Evolutionary conservation across 2,888 invertebrate genomes (phyloP).

Genomic region (Oscheius sp.): DNA sequence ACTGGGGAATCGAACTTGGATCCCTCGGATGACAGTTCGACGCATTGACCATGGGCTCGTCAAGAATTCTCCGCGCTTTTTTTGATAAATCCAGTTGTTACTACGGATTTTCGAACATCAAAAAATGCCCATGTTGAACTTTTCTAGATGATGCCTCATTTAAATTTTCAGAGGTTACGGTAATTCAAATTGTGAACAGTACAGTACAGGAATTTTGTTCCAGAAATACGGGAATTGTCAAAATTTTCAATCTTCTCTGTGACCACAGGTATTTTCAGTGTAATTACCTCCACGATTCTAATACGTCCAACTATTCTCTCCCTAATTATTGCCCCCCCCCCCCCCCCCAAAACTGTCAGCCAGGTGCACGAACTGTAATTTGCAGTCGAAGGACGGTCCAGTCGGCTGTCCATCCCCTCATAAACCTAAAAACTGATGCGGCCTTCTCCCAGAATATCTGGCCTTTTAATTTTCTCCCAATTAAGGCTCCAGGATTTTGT

Average conservation of each 20-base stretch:
- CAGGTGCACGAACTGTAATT: background rate
- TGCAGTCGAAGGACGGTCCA: background rate
- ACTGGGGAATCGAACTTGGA: too few relatives aligned
- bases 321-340: too few relatives aligned
- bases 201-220: background rate
- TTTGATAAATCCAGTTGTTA: too few relatives aligned
- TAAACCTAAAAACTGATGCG: background rate
- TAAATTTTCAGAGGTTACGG: background rate
- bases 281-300: background rate
- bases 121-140: background rate
- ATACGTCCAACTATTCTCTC: too few relatives aligned
- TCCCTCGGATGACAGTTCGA: too few relatives aligned
- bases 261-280: background rate
- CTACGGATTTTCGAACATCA: too few relatives aligned
- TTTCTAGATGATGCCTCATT: background rate
- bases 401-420: too few relatives aligned
- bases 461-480: constrained; percentile 20
- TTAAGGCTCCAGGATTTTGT: constrained; percentile 27
- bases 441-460: background rate
- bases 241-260: background rate
- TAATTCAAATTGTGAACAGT: background rate
- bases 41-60: too few relatives aligned
- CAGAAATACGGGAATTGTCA: background rate
- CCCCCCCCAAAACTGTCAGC: too few relatives aligned
- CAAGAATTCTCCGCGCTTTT: too few relatives aligned